A percentile compares a stretch with the other conserved stretches of the same genome.
Evolutionary conservation across 2,888 invertebrate genomes (phyloP).

Genomic region (Phaonia tiefii): DNA sequence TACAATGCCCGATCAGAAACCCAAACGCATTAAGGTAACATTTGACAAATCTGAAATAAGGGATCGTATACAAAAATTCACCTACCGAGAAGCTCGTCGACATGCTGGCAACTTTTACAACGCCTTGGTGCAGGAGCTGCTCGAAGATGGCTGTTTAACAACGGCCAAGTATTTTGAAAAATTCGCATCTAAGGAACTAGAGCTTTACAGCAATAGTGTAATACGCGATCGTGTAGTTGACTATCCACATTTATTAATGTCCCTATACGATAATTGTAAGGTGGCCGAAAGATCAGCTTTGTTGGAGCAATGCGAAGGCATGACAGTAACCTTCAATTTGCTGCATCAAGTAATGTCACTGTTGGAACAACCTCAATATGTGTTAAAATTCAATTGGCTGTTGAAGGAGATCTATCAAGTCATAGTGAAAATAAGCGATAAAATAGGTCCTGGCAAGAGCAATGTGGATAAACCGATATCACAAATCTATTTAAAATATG

Average conservation of each 20-base stretch:
- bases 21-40: constrained; percentile 12
- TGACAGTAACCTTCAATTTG: constrained; percentile 68
- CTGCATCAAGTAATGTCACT: constrained; percentile 72
- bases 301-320: constrained; percentile 66
- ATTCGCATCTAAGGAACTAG: constrained; percentile 72
- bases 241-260: constrained; percentile 69
- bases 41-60: constrained; percentile 62
- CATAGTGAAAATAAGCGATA: constrained; percentile 65
- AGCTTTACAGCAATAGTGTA: constrained; percentile 66
- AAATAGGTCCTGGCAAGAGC: constrained; percentile 45
- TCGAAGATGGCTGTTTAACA: constrained; percentile 72
- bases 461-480: constrained; percentile 72
- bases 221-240: constrained; percentile 71
- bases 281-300: constrained; percentile 72
- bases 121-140: constrained; percentile 73
- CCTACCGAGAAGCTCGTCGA: constrained; percentile 71
- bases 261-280: constrained; percentile 72
- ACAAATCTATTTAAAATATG: constrained; percentile 73
- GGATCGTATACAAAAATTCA: constrained; percentile 46
- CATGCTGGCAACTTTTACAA: constrained; percentile 70
- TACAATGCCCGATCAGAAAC: not conserved
- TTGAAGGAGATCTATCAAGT: constrained; percentile 71
- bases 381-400: constrained; percentile 72
- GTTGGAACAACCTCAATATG: constrained; percentile 68
- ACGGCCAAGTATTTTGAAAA: constrained; percentile 72